Evolutionary conservation across 2,797 vertebrate species (phyloP), one percentile per base, ranked within the genome.

Genomic region (Spondyliosoma cantharus): DNA sequence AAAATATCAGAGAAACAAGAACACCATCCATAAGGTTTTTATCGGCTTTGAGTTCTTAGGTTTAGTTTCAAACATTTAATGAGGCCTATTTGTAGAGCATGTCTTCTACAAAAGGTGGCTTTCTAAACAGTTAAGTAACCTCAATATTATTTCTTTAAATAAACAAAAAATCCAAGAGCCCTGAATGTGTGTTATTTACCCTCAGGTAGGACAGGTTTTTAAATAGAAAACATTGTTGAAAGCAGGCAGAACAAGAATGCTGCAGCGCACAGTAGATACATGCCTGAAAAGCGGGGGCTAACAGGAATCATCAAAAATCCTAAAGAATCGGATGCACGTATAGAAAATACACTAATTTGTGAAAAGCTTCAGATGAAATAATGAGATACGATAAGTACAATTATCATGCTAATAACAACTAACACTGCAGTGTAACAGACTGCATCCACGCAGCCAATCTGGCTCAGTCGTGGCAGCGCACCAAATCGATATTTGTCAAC

Each of bases 1-100:
- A 58, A 76, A 87, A 84, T 75, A 77, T 65, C 53, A 78, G 8
- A 60, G 50, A 74, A 85, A 84, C 69, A 85, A 67, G 42, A 50
- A 42, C 29, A 71, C 12, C 16, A 57, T 45, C 48, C 57, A 63
- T 22, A 27, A 32, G 58, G 22, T 62, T 71, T 77, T 58, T 48
- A 54, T 82, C 70, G 29, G 22, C 20, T 70, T 49, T 49, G 64
- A 49, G 15, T 58, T 71, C n/a, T n/a, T 49, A 76, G n/a, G 11
- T 14, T 37, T 11, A 9, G 8, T 65, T 67, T 59, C 4, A 54
- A 50, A 37, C n/a, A 32, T 61, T 59, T 75, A 49, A 75, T 46
- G 3, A 65, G 43, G 42, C 19, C 7, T 1, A 7, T 69, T 68
- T 77, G 59, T 22, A 46, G 13, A 32, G 11, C 3, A 48, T 27